phyloP scores from a whole-genome alignment of 1,140 invertebrate species.

The Cecropterus lyciades region DNA sequence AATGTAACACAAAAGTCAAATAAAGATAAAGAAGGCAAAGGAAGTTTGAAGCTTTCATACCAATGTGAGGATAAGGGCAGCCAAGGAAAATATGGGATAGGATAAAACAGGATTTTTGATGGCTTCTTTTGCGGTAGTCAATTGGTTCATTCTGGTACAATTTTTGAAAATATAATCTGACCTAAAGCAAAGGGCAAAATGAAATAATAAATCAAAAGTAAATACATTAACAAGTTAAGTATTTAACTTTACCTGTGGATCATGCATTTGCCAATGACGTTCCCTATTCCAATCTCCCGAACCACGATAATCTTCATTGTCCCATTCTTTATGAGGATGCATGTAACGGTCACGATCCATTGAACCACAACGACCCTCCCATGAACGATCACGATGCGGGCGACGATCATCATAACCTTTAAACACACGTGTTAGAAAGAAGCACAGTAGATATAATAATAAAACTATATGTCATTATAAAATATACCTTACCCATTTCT shows the following conservation, averaged over 20 bases:
- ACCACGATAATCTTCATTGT: slow-evolving; percentile 78
- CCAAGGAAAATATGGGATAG: slow-evolving; percentile 81
- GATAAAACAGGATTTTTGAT: slow-evolving; percentile 65
- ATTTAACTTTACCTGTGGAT: slow-evolving; percentile 65
- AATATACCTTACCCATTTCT: slow-evolving; percentile 66
- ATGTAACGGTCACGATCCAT: slow-evolving; percentile 80
- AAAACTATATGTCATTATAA: not conserved
- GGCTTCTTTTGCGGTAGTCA: slow-evolving; percentile 68
- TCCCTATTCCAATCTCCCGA: slow-evolving; percentile 78
- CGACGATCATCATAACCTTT: slow-evolving; percentile 76
- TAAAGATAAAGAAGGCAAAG: not conserved
- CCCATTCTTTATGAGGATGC: slow-evolving; percentile 82
- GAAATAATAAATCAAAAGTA: slow-evolving; percentile 11
- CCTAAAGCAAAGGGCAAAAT: slow-evolving; percentile 54
- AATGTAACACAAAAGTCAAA: not conserved
- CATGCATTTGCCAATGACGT: slow-evolving; percentile 79
- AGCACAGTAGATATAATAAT: slow-evolving; percentile 4
- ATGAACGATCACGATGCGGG: slow-evolving; percentile 74
- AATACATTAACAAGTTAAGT: not conserved
- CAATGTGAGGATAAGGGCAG: slow-evolving; percentile 76
- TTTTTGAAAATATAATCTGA: slow-evolving; percentile 63
- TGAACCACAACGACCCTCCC: slow-evolving; percentile 79
- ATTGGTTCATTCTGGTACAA: slow-evolving; percentile 72
- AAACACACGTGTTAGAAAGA: slow-evolving; percentile 6
- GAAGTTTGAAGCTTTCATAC: slow-evolving; percentile 52